Evolutionary conservation across 2,113 vertebrate species (phyloP), one percentile per base, ranked within the genome.

Genomic region (Lepus timidus): DNA sequence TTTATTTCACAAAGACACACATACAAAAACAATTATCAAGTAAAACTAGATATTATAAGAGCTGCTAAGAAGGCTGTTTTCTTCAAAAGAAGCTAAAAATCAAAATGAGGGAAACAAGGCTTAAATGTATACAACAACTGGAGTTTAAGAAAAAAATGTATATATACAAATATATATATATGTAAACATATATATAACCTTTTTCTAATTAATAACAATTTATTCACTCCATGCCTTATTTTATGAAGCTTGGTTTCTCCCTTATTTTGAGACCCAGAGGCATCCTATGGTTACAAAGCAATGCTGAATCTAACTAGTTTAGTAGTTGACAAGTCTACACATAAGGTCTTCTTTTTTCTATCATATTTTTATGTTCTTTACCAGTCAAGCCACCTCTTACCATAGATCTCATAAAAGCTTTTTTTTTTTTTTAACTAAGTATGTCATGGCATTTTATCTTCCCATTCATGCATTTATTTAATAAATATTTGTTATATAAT

Each of bases 401-500:
- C 22, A 36, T 0, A 58, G 64, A 83, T 33, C 5, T 20, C 71
- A 83, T 79, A 31, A 78, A 85, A 29, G 10, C 0, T 1, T 86
- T 81, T 27, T 44, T 36, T 36, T 33, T 74, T 90, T 51, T 3
- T 22, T 23, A 82, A 62, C 39, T 82, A 61, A 55, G 71, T 80
- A 86, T 14, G 31, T 49, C 23, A 86, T 11, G 25, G 62, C 75
- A 75, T 23, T 94, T 29, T 70, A 83, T 83, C 23, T 65, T 94
- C 58, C 81, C 67, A 80, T 44, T 74, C 61, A 62, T 51, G 3
- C 6, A 70, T 22, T 25, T 52, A 88, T 73, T 61, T 51, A 87
- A 58, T 65, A 71, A 62, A 3, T 52, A 76, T 20, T 87, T 95
- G 79, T 62, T 76, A 76, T 95, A 88, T 61, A 93, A 90, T 61